Conservation (phyloP, 1,140 invertebrate species). For the Drosophila punjabiensis region DNA sequence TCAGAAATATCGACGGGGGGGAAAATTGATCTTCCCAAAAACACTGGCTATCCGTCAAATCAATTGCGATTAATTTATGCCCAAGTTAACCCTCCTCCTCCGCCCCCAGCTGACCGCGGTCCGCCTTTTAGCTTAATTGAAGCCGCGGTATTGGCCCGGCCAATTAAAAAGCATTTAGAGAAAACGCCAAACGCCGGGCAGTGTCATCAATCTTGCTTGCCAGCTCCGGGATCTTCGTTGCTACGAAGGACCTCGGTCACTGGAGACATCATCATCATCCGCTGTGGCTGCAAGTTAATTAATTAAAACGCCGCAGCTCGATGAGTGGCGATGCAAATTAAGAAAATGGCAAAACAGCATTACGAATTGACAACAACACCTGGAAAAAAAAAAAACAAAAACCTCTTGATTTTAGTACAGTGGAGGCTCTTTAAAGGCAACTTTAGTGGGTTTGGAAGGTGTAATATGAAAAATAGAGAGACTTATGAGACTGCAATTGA, state of each 20-base stretch:
- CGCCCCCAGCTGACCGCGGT: constrained; percentile 10
- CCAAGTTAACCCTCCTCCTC: constrained; percentile 10
- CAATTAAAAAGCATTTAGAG: constrained; percentile 78
- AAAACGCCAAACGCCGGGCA: constrained; percentile 52
- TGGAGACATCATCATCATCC: constrained; percentile 53
- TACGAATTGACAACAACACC: constrained; percentile 44
- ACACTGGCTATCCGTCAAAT: constrained; percentile 51
- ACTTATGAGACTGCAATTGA: no score
- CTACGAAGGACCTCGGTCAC: constrained; percentile 69
- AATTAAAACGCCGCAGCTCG: constrained; percentile 51
- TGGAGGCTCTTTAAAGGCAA: not conserved
- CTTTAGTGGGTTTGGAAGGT: not conserved
- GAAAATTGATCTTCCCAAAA: constrained; percentile 22
- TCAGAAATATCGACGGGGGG: constrained; percentile 8
- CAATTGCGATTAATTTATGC: constrained; percentile 69
- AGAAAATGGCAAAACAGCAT: constrained; percentile 78
- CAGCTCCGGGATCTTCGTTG: constrained; percentile 14
- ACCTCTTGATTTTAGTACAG: constrained; percentile 11
- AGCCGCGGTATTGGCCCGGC: constrained; percentile 38
- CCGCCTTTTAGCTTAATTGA: constrained; percentile 76
- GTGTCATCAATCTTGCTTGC: constrained; percentile 72
- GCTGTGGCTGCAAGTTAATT: constrained; percentile 45
- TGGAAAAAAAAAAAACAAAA: constrained; percentile 16
- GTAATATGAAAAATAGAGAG: no score
- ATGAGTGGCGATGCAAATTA: constrained; percentile 76